Evolutionary conservation across 2,888 invertebrate species (phyloP), one percentile per base, ranked within the genome.

Genomic region (Atethmia centrago): DNA sequence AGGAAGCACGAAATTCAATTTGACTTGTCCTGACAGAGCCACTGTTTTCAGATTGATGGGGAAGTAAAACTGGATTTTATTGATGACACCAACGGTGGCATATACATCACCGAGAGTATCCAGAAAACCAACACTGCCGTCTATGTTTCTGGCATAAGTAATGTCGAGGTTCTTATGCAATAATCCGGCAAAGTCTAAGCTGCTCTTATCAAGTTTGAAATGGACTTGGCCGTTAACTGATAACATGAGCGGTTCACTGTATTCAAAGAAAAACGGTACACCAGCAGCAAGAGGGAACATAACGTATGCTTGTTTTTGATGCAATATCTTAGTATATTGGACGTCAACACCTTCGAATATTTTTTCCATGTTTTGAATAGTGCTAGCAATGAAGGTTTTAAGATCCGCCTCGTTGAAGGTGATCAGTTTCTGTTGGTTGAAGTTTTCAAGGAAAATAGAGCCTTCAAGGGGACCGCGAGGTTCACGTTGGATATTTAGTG

Each of bases 241-340:
- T 96, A n/a, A 97, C 79, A 45, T 89, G 12, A 96, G 94, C 12
- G 98, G 97, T 70, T 94, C 95, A 73, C 96, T 97, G 87, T 97
- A 96, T 68, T 96, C 96, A 92, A 95, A 97, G 74, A 97, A 92
- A 90, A 97, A 97, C 19, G 98, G 98, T 82, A 98, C 93, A 90
- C 98, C 98, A 87, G 96, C 97, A 77, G 97, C 97, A n/a, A 97
- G 96, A 8, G 98, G 98, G 95, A 98, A 97, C 90, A 97, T 97
- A 19, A 98, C 91, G 8, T 96, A 96, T 21, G 97, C 92, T 82
- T 97, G 97, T 63, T 95, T 95, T 61, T 95, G 93, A 85, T 97
- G 97, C 62, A 95, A 88, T 19, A 97, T 91, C 90, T 97, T 97
- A 56, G 97, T 97, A 92, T 96, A 96, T 87, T 97, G 97, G 84